Conservation (phyloP, 2,797 vertebrate species). For the Pseudopleuronectes americanus region DNA sequence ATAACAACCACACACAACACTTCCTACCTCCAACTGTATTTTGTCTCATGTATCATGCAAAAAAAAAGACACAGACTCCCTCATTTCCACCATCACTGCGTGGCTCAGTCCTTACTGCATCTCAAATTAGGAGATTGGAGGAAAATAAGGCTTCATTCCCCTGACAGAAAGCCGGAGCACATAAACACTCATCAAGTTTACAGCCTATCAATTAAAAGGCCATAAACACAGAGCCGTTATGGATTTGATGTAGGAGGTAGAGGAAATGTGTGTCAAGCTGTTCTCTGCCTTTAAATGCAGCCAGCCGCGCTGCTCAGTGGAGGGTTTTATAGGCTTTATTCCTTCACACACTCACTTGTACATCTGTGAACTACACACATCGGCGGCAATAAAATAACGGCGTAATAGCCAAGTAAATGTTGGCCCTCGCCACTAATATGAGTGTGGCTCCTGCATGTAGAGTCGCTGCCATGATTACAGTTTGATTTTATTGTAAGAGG, state of each 20-base stretch:
- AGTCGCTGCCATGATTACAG: conserved; percentile 6
- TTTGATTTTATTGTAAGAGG: conserved; percentile 9
- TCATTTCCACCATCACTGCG: neutral
- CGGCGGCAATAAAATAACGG: conserved; percentile 26
- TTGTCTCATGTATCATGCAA: neutral
- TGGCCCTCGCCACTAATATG: conserved; percentile 2
- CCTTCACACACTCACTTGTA: conserved; percentile 35
- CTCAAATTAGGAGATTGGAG: neutral
- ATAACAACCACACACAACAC: conserved; percentile 33
- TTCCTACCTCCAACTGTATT: conserved; percentile 9
- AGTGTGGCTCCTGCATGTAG: conserved; percentile 12
- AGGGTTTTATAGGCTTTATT: conserved; percentile 63
- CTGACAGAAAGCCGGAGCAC: conserved; percentile 49
- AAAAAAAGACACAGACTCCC: neutral
- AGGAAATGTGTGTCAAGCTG: conserved; percentile 54
- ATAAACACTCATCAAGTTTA: conserved; percentile 78
- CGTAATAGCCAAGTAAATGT: conserved; percentile 18
- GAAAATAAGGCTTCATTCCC: conserved; percentile 21
- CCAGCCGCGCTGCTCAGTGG: conserved; percentile 58
- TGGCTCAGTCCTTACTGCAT: neutral
- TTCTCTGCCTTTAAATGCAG: conserved; percentile 54
- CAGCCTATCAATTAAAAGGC: conserved; percentile 77
- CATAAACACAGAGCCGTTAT: conserved; percentile 73
- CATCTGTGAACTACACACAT: conserved; percentile 56
- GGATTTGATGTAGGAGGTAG: conserved; percentile 47